These are phyloP conservation scores for Felis catus DNA, from an alignment of 2,113 vertebrate genomes.

Conservation along the genomic window F.catus_Fca126_mat1.0 CM031415.1:190606501-190607000, in stretches of 20 bases:
- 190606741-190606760: background rate
- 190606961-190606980: slow-evolving; percentile 63
- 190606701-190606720: slow-evolving; percentile 23
- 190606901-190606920: slow-evolving; percentile 74
- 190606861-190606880: slow-evolving; percentile 69
- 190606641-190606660: background rate
- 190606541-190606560: background rate
- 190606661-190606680: background rate
- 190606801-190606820: slow-evolving; percentile 70
- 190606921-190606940: slow-evolving; percentile 72
- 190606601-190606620: background rate
- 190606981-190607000: slow-evolving; percentile 74
- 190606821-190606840: slow-evolving; percentile 65
- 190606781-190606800: slow-evolving; percentile 10
- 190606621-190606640: background rate
- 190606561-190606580: background rate
- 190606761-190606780: slow-evolving; percentile 44
- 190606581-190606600: background rate
- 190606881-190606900: slow-evolving; percentile 69
- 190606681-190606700: background rate
- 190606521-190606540: background rate
- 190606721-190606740: slow-evolving; percentile 40
- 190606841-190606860: slow-evolving; percentile 63
- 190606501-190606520: background rate
- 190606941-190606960: slow-evolving; percentile 70